Conservation (phyloP, 2,113 vertebrate species). For the Jacana jacana region DNA sequence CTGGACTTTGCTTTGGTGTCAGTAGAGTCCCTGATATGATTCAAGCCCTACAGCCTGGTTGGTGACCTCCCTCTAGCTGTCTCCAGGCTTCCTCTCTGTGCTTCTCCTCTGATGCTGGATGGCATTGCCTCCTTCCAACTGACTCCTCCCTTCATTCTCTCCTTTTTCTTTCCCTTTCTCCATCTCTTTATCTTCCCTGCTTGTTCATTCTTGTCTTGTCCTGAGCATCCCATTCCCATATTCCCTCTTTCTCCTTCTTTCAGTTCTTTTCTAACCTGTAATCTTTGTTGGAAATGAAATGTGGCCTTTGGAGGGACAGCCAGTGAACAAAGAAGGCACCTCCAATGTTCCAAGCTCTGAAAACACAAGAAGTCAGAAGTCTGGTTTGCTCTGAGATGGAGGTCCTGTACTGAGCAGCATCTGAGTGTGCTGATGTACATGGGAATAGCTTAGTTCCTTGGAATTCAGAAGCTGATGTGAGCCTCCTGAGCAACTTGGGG, state of each 20-base stretch:
- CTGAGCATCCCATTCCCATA: background rate
- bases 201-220: background rate
- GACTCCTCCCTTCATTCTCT: background rate
- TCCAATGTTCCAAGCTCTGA: background rate
- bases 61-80: background rate
- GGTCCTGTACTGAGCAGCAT: background rate
- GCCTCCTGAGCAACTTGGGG: background rate
- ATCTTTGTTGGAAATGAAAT: background rate
- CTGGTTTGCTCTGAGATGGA: background rate
- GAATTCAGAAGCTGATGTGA: background rate
- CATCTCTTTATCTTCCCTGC: background rate
- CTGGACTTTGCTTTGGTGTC: slow-evolving; percentile 12
- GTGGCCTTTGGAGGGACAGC: background rate
- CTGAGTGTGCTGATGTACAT: background rate
- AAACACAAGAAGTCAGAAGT: background rate
- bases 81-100: background rate
- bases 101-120: background rate
- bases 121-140: background rate
- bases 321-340: background rate
- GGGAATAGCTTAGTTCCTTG: background rate
- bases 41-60: background rate
- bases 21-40: background rate
- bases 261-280: background rate
- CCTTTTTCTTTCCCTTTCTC: background rate
- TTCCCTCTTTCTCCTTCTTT: background rate